Percentiles rank a stretch among this genome's conserved stretches.
Conservation (phyloP, 2,888 invertebrate species). For the Acrocyrtus sp. region DNA sequence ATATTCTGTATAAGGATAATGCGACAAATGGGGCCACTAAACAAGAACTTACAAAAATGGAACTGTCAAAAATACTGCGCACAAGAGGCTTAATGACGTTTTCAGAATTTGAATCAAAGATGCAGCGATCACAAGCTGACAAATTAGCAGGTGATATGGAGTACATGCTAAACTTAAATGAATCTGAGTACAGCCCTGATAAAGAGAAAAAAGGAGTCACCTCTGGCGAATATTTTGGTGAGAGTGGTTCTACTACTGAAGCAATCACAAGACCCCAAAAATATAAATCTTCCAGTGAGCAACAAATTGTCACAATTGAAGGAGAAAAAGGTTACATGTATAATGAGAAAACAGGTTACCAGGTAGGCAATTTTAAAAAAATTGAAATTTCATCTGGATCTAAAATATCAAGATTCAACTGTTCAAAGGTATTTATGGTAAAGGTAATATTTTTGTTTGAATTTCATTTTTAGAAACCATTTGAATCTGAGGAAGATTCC, state of each 20-base stretch:
- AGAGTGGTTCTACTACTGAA: not conserved
- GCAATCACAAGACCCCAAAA: conserved; percentile 5
- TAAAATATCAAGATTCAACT: too few species aligned
- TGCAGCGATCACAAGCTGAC: conserved; percentile 10
- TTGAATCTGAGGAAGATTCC: not conserved
- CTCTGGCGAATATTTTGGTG: too few species aligned
- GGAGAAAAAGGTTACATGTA: conserved; percentile 46
- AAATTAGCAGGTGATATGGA: conserved; percentile 32
- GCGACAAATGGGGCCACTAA: not conserved
- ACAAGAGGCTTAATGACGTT: conserved; percentile 43
- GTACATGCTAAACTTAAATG: conserved; percentile 39
- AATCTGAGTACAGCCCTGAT: not conserved
- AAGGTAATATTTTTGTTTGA: too few species aligned
- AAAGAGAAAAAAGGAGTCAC: not conserved
- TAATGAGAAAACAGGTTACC: conserved; percentile 39
- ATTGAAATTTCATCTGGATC: too few species aligned
- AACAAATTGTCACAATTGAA: conserved; percentile 16
- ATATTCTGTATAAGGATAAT: not conserved
- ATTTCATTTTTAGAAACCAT: conserved; percentile 36
- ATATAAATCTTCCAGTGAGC: conserved; percentile 25
- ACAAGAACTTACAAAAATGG: conserved; percentile 3
- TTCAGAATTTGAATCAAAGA: conserved; percentile 46
- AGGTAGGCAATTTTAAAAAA: conserved; percentile 51
- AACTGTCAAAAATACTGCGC: conserved; percentile 31
- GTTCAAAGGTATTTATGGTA: too few species aligned